Conservation (phyloP, 2,113 vertebrate genomes). For the Phyllostomus hastatus region DNA sequence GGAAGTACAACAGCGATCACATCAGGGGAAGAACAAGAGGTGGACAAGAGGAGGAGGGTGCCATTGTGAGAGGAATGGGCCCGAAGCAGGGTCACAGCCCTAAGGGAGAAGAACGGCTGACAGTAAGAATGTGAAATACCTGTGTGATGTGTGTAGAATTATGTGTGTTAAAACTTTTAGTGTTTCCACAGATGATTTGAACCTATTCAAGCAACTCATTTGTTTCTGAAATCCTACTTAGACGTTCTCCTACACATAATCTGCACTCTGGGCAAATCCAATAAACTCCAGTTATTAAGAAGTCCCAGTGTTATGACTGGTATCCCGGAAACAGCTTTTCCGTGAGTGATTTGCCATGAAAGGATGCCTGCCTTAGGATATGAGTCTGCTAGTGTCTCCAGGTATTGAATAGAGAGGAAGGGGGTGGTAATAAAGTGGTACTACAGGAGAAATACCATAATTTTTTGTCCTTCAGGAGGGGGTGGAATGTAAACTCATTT, state of each 20-base stretch:
- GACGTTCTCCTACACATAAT: neutral
- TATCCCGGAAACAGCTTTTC: neutral
- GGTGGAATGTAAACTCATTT: neutral
- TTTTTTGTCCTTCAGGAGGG: neutral
- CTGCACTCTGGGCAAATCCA: neutral
- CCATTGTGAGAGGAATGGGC: neutral
- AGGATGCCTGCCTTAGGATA: neutral
- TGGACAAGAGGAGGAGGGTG: neutral
- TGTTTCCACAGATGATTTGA: neutral
- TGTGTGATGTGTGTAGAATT: neutral
- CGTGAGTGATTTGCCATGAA: neutral
- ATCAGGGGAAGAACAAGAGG: neutral
- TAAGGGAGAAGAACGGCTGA: neutral
- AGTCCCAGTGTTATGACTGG: neutral
- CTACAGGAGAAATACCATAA: neutral
- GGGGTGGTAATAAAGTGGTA: neutral
- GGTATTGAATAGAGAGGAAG: neutral
- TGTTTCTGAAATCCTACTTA: neutral
- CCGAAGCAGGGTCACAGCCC: neutral
- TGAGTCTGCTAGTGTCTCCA: neutral
- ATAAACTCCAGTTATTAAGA: neutral
- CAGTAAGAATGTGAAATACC: neutral
- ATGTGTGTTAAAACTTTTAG: neutral
- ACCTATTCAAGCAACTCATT: neutral
- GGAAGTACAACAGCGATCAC: neutral